Conservation (phyloP, 1,140 invertebrate genomes). For the Colletes latitarsis region DNA sequence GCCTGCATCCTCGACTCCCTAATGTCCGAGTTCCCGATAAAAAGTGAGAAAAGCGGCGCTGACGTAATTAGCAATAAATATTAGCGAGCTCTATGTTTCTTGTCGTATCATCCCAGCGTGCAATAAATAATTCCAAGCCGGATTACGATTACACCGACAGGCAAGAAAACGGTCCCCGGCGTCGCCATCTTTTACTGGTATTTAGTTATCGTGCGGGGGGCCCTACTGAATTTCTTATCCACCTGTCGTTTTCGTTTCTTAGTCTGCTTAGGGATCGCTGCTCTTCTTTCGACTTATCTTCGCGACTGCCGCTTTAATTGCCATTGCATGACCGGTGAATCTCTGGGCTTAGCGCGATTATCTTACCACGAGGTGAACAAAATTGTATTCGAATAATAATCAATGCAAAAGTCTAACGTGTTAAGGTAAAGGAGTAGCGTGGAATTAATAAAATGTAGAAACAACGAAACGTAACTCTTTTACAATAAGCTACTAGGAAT, state of each 20-base stretch:
- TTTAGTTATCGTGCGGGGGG: constrained; percentile 7
- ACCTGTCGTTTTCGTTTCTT: constrained; percentile 37
- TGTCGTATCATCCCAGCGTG: neutral
- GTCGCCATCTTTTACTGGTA: neutral
- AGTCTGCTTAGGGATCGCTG: neutral
- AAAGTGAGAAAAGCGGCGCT: neutral
- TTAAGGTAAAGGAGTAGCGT: no score
- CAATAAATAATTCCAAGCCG: neutral
- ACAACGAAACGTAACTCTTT: no score
- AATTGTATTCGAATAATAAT: no score
- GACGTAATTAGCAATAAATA: constrained; percentile 39
- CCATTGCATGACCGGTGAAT: constrained; percentile 10
- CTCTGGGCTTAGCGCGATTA: neutral
- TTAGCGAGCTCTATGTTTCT: constrained; percentile 9
- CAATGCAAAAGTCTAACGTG: no score
- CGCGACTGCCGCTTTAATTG: constrained; percentile 44
- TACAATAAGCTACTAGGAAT: no score
- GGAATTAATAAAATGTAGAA: no score
- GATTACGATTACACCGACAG: neutral
- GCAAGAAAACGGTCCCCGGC: neutral
- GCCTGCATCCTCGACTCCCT: neutral
- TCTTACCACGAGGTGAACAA: no score
- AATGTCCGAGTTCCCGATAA: neutral
- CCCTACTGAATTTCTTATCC: constrained; percentile 14
- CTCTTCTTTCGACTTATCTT: constrained; percentile 34